A percentile compares a stretch with the other conserved stretches of the same genome.
phyloP scores from a whole-genome alignment of 2,797 vertebrate species.

The Myiothlypis coronata region DNA sequence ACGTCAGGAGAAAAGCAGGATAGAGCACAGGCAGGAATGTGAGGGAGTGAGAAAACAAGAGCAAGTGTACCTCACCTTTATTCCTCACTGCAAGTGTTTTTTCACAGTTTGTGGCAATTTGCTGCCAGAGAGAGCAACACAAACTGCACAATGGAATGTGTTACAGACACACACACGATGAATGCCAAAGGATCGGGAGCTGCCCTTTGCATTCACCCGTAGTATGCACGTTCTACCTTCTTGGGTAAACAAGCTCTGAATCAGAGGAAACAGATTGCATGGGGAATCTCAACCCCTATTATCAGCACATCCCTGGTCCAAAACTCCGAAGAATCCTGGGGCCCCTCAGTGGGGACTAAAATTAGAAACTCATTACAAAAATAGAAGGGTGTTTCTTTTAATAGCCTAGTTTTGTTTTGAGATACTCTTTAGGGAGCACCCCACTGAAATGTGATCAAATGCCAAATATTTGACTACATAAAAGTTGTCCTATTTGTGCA shows the following conservation, averaged over 20 bases:
- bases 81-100: background rate
- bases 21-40: background rate
- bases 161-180: rapidly evolving
- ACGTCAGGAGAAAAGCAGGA: background rate
- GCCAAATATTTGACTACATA: background rate
- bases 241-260: background rate
- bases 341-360: background rate
- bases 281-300: background rate
- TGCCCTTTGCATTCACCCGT: background rate
- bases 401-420: background rate
- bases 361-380: background rate
- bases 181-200: rapidly evolving
- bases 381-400: background rate
- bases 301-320: background rate
- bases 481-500: background rate
- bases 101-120: background rate
- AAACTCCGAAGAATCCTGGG: background rate
- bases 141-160: background rate
- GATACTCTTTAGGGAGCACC: background rate
- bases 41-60: background rate
- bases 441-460: background rate
- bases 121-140: background rate
- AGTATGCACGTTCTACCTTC: background rate
- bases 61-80: background rate
- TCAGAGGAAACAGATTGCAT: background rate